Conservation (phyloP, 2,888 invertebrate species). For the Leptinotarsa juncta region DNA sequence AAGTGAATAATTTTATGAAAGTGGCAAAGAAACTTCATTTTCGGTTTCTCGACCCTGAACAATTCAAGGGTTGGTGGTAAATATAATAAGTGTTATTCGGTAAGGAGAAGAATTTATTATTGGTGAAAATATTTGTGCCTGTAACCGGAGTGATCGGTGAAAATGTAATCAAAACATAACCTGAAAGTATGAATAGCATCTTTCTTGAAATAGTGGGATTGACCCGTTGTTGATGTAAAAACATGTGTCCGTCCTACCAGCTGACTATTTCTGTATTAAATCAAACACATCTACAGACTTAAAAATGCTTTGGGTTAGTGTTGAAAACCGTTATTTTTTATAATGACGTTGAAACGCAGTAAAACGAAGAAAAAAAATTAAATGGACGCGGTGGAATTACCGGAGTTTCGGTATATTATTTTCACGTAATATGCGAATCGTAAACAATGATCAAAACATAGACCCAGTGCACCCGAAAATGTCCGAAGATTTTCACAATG, state of each 20-base stretch:
- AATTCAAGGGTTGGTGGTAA: neutral
- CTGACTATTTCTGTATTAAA: no score
- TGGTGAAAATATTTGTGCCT: neutral
- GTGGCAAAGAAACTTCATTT: no score
- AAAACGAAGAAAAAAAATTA: neutral
- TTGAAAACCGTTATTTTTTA: neutral
- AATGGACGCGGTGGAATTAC: constrained; percentile 7
- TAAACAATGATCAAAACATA: constrained; percentile 66
- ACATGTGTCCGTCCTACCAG: no score
- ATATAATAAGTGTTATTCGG: neutral
- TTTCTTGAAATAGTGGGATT: neutral
- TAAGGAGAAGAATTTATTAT: neutral
- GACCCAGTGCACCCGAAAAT: constrained; percentile 64
- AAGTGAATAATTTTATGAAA: no score
- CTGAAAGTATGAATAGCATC: neutral
- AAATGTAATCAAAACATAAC: neutral
- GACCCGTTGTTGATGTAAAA: neutral
- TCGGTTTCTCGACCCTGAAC: neutral
- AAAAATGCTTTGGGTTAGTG: neutral
- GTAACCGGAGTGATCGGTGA: neutral
- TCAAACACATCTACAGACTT: neutral
- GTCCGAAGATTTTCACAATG: constrained; percentile 65
- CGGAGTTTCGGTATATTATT: constrained; percentile 27
- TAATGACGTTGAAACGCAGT: neutral
- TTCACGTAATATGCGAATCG: constrained; percentile 48